Conservation (phyloP, 2,113 vertebrate genomes). For the Ptilorrhoa leucosticta region DNA sequence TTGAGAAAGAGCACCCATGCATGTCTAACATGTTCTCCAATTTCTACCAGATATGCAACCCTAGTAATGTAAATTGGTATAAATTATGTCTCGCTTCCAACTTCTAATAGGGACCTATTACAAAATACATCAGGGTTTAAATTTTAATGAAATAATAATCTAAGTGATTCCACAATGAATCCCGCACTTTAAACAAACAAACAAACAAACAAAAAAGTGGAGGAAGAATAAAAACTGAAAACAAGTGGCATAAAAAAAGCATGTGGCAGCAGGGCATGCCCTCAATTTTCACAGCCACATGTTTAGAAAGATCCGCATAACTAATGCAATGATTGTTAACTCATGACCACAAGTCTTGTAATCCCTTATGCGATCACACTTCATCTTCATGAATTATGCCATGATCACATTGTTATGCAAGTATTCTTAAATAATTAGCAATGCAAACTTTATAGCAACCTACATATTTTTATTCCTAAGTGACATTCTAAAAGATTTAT, state of each 20-base stretch:
- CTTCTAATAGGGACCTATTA: not conserved
- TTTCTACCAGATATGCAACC: not conserved
- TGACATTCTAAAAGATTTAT: not conserved
- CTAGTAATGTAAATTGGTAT: not conserved
- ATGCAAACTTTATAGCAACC: not conserved
- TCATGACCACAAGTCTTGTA: not conserved
- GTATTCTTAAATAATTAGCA: not conserved
- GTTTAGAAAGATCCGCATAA: not conserved
- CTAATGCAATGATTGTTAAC: not conserved
- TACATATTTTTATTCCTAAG: not conserved
- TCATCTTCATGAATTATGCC: not conserved
- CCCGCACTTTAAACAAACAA: not conserved
- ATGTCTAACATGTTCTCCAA: not conserved
- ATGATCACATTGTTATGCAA: not conserved
- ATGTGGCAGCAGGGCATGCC: not conserved
- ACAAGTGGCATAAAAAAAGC: slow-evolving; percentile 30
- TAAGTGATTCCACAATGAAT: not conserved
- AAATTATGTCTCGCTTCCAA: not conserved
- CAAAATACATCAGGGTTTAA: not conserved
- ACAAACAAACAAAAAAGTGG: not conserved
- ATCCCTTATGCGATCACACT: not conserved
- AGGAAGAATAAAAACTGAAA: slow-evolving; percentile 18
- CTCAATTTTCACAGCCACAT: slow-evolving; percentile 29
- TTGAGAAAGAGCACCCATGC: not conserved
- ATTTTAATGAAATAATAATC: not conserved